phyloP scores from a whole-genome alignment of 2,113 vertebrate genomes.

The Isurus oxyrinchus region DNA sequence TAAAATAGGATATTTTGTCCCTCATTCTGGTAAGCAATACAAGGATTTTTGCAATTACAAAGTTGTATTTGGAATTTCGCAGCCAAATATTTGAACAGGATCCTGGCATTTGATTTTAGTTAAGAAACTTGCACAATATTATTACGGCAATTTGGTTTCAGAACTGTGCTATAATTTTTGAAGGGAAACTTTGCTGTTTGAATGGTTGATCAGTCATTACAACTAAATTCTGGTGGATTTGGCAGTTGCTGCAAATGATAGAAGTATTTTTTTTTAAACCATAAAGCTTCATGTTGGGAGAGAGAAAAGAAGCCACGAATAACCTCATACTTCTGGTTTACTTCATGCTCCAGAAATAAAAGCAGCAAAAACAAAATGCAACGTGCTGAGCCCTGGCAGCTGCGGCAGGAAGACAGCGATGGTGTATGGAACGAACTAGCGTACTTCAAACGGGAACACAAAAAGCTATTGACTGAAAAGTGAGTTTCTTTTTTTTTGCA shows the following conservation, averaged over 20 bases:
- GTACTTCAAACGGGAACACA: slow-evolving; percentile 71
- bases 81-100: background rate
- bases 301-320: slow-evolving; percentile 29
- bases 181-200: background rate
- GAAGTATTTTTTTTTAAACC: slow-evolving; percentile 34
- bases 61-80: background rate
- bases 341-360: slow-evolving; percentile 53
- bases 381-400: slow-evolving; percentile 56
- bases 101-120: background rate
- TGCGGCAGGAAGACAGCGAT: slow-evolving; percentile 72
- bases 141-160: background rate
- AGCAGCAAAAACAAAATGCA: slow-evolving; percentile 46
- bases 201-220: background rate
- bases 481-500: slow-evolving; percentile 56
- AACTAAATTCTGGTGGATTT: slow-evolving; percentile 19
- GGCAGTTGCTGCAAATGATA: background rate
- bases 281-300: background rate
- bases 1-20: background rate
- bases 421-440: slow-evolving; percentile 76
- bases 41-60: background rate
- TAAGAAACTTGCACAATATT: background rate
- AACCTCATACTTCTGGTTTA: slow-evolving; percentile 29
- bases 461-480: slow-evolving; percentile 74
- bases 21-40: background rate
- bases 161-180: background rate